These are phyloP conservation scores for Apis dorsata DNA, from an alignment of 1,140 invertebrate species.

Conservation along the genomic window DNA sequence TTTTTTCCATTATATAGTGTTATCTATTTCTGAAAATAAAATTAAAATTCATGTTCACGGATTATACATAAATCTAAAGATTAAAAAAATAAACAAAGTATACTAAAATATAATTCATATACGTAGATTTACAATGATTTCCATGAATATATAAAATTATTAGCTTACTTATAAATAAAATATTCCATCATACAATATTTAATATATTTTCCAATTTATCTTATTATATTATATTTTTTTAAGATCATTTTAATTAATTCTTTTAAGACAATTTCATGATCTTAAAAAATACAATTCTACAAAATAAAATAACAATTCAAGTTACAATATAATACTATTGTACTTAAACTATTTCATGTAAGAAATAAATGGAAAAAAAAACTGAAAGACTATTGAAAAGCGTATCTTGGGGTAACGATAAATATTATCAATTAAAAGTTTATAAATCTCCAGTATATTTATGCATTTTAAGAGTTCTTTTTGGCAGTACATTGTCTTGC, in stretches of 20 bases:
- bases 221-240: slow-evolving; percentile 1
- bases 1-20: neutral
- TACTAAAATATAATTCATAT: slow-evolving; percentile 8
- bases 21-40: slow-evolving; percentile 25
- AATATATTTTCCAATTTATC: neutral
- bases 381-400: neutral
- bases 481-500: slow-evolving; percentile 65
- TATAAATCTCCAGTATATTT: slow-evolving; percentile 66
- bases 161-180: slow-evolving; percentile 23
- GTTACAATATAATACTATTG: slow-evolving; percentile 10
- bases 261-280: neutral
- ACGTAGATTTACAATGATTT: neutral
- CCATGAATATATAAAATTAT: neutral
- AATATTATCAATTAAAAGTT: slow-evolving; percentile 60
- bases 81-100: neutral
- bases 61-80: neutral
- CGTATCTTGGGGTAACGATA: neutral
- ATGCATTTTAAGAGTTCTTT: slow-evolving; percentile 54
- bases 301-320: slow-evolving; percentile 25
- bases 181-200: neutral
- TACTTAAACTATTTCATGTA: neutral
- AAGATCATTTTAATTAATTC: neutral
- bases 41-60: slow-evolving; percentile 53
- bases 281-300: neutral
- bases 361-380: neutral